Base-by-base conservation (phyloP, 2,113 vertebrate species). In the Neodon shergylaensis region DNA sequence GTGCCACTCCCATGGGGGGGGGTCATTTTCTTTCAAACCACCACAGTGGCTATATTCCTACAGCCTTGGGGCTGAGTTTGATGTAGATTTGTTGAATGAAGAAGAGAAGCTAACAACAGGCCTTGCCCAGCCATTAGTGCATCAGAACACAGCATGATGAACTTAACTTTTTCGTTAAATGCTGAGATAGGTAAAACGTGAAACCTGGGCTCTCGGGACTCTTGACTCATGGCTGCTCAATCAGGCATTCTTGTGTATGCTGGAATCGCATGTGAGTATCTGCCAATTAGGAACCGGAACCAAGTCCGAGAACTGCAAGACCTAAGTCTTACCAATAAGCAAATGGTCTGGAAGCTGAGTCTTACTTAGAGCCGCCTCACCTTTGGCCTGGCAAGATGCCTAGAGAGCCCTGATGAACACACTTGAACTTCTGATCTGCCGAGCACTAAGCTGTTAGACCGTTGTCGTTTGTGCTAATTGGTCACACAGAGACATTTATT, bases 231-330 rank as follows among this genome's bases (percentile, higher is more conserved):
- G 61, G 14, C 36, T 79, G 68, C 22, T 91, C 24, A 63, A 14
- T 68, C 39, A 82, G 16, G 84, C 33, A 19, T 12, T 21, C 47
- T 49, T 47, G 77, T 42, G 36, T 24, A 31, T 33, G 16, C 7
- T 39, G 47, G 44, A 49, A 11, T 68, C 28, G 9, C 0, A 0
- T 24, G 7, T 12, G 47, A 44, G 33, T 21, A 12, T 21, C 13
- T 11, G 22, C 44, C 42, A 76, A n/a, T 3, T 44, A 28, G 22
- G 47, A 88, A n/a, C 10, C 17, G 54, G 52, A n/a, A 36, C 7
- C 19, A 33, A 44, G 3, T 12, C 33, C 0, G 10, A n/a, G 2
- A 31, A 4, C 54, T 31, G 54, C 33, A n/a, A 52, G 44, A 33
- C 42, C 78, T 73, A 58, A 63, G 17, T 66, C 91, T 85, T 90